Conservation (phyloP, 2,888 invertebrate genomes). For the Drosophila glabriapex region DNA sequence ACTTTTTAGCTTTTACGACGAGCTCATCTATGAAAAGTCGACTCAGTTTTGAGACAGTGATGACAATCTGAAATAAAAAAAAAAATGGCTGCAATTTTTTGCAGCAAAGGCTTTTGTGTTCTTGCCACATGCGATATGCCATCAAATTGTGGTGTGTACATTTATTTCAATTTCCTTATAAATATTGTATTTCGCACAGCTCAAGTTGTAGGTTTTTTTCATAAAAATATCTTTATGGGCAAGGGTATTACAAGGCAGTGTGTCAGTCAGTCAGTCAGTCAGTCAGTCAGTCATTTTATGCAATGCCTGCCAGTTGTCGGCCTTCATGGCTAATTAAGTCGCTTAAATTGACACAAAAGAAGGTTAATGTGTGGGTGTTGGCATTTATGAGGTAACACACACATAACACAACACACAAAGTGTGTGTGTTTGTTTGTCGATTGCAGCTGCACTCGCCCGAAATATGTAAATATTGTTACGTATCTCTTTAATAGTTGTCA, state of each 20-base stretch:
- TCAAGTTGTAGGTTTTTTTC: background rate
- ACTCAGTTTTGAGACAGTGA: background rate
- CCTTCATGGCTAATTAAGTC: constrained; percentile 80
- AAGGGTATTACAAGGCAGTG: constrained; percentile 29
- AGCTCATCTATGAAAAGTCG: background rate
- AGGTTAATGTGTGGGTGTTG: constrained; percentile 77
- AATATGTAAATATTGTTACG: constrained; percentile 63
- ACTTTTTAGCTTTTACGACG: background rate
- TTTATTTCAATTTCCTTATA: constrained; percentile 16
- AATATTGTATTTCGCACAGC: constrained; percentile 21
- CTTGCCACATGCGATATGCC: constrained; percentile 5
- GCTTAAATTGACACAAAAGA: constrained; percentile 69
- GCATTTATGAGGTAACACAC: constrained; percentile 68
- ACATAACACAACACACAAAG: constrained; percentile 15
- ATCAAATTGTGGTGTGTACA: constrained; percentile 2
- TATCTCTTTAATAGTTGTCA: constrained; percentile 65
- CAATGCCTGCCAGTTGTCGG: constrained; percentile 62
- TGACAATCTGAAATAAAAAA: background rate
- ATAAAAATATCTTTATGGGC: background rate
- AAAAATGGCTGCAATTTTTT: constrained; percentile 10
- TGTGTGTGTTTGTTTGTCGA: constrained; percentile 11
- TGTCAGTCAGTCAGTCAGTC: constrained; percentile 12
- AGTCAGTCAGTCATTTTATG: constrained; percentile 27
- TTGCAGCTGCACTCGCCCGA: constrained; percentile 71
- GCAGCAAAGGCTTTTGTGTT: constrained; percentile 5